Conservation (phyloP, 2,113 vertebrate genomes). For the Cheilinus undulatus region DNA sequence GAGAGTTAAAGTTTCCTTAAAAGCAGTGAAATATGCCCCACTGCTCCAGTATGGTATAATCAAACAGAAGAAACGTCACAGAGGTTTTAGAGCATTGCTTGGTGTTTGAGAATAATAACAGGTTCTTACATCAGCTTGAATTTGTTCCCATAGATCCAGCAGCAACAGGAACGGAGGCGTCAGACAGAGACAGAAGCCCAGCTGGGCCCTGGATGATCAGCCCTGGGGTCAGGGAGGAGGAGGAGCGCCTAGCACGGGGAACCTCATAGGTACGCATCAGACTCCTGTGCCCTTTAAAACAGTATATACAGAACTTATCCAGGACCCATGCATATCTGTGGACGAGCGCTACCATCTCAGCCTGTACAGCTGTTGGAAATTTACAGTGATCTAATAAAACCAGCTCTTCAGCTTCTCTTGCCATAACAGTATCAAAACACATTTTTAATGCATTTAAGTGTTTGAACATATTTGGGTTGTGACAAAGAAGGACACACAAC, state of each 20-base stretch:
- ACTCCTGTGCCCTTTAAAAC: background rate
- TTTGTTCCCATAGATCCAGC: too few relatives aligned
- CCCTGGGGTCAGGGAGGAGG: slow-evolving; percentile 95
- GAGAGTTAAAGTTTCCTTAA: background rate
- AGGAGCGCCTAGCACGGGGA: slow-evolving; percentile 89
- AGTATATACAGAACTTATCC: background rate
- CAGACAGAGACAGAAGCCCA: too few relatives aligned
- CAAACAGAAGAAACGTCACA: background rate
- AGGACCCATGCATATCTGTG: too few relatives aligned
- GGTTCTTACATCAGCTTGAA: background rate
- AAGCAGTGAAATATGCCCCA: background rate
- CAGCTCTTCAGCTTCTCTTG: too few relatives aligned
- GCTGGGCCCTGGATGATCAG: slow-evolving; percentile 88
- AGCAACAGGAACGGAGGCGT: slow-evolving; percentile 87
- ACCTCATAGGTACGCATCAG: slow-evolving; percentile 89
- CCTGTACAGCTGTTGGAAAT: too few relatives aligned
- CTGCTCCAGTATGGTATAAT: background rate
- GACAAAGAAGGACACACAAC: too few relatives aligned
- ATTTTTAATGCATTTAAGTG: too few relatives aligned
- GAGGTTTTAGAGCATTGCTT: background rate
- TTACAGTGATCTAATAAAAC: too few relatives aligned
- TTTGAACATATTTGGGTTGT: too few relatives aligned
- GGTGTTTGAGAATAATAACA: background rate
- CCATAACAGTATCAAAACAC: too few relatives aligned
- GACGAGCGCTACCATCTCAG: too few relatives aligned